Evolutionary conservation across 1,140 invertebrate species (phyloP), one percentile per base, ranked within the genome.

Genomic region (Aricia agestis): DNA sequence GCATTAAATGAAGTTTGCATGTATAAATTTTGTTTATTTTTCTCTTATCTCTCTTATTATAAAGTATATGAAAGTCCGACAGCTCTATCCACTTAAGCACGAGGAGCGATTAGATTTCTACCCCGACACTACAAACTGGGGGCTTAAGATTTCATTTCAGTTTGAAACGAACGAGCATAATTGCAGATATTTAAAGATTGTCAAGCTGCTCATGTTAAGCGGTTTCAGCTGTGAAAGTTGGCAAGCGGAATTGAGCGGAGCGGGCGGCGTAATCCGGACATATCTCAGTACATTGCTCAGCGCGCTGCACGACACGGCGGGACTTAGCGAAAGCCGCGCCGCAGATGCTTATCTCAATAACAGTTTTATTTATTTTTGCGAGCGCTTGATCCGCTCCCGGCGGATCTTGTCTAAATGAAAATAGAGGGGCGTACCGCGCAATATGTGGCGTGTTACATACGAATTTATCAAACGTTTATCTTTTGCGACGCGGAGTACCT

Each of bases 341-440:
- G 82, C 89, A 91, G 87, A 91, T 90, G 89, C 82, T 90, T 91
- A 90, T 91, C 89, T 87, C 89, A 91, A 91, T 91, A 91, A 91
- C 89, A 90, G 87, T 90, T 90, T 91, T 91, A 91, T 90, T 91
- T 91, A 90, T 90, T 91, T 90, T 89, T 90, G 83, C 83, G 80
- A 84, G 82, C 85, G 82, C 74, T 75, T 88, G 85, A 90, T 87
- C 87, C 86, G 70, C 82, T 82, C 82, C 83, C 83, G 72, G 79
- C 77, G 85, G 85, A 82, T 81, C 76, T 77, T 25, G 77, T 82
- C 80, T 87, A 89, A 81, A 91, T 89, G 87, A 89, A 84, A 89
- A 90, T 84, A 82, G 82, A 85, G 79, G 80, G 77, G 74, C 78
- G 79, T 82, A 76, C 70, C 67, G 66, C 61, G 45, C 68, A 74